Conservation (phyloP, 2,888 invertebrate genomes). For the Macrosoma leucophasiata region DNA sequence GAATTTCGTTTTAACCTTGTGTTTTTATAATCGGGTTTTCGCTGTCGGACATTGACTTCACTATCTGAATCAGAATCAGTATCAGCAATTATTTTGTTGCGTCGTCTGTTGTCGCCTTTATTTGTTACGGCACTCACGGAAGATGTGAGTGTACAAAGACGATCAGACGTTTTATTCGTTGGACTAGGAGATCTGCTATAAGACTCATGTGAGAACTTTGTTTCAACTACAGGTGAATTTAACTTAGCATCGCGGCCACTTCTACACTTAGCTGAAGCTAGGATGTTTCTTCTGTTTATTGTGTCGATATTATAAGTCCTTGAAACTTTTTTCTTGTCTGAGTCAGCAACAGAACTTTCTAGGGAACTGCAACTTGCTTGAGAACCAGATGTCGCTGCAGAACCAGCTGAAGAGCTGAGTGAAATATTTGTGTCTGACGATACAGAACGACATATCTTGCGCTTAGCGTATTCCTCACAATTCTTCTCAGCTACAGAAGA, state of each 20-base stretch:
- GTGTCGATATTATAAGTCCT: conserved; percentile 89
- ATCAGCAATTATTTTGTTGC: conserved; percentile 63
- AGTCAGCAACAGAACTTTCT: conserved; percentile 78
- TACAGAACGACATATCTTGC: conserved; percentile 78
- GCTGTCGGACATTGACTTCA: conserved; percentile 57
- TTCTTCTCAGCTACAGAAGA: conserved; percentile 45
- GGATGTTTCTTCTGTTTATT: conserved; percentile 89
- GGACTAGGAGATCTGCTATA: conserved; percentile 68
- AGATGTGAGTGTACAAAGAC: conserved; percentile 72
- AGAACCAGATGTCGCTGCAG: conserved; percentile 83
- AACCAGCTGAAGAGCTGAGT: conserved; percentile 80
- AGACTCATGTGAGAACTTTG: conserved; percentile 80
- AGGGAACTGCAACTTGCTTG: conserved; percentile 82
- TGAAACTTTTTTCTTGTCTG: conserved; percentile 80
- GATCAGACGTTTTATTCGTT: conserved; percentile 64
- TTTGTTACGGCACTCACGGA: conserved; percentile 70
- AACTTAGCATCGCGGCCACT: conserved; percentile 85
- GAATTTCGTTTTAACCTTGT: conserved; percentile 63
- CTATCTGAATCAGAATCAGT: conserved; percentile 61
- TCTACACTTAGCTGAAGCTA: conserved; percentile 90
- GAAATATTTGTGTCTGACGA: conserved; percentile 85
- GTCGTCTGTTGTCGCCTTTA: conserved; percentile 68
- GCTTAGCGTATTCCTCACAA: conserved; percentile 67
- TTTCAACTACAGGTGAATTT: conserved; percentile 82
- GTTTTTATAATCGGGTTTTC: conserved; percentile 65